Base-by-base conservation (phyloP, 1,140 invertebrate genomes). In the Drosophila paulistorum region DNA sequence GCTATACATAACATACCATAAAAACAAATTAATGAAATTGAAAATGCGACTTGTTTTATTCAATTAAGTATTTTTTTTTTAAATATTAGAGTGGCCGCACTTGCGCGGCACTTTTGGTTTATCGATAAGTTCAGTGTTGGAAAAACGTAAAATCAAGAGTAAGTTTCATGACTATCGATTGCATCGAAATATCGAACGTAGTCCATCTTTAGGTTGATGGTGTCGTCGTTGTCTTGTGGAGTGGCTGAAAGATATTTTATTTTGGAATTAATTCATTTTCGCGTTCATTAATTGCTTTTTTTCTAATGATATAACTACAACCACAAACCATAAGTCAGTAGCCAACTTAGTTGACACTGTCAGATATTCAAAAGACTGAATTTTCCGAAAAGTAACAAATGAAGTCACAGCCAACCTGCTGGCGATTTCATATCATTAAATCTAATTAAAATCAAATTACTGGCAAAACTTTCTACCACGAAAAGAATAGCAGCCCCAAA, bases 201-300 rank as follows among this genome's bases (percentile, higher is more conserved):
- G 30, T 30, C 6, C 6, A 6, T 7, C 30, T 30, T 7, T 30
- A 30, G 30, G 30, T 30, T 30, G 30, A 30, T 51, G 20, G 79
- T 83, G 67, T 84, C 77, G 77, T 86, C 83, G 83, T 87, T 87
- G 83, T 87, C 82, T 55, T 77, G 79, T 72, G 83, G 84, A 78
- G 77, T 81, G 74, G 70, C 82, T 74, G 79, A 77, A 70, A 80
- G 65, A 68, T 67, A 79, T 68, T 70, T 86, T 48, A 17, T 51
- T 51, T 89, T 73, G 59, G 77, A 82, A 73, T 86, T 77, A 82
- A 79, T 67, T 68, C 62, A 70, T 65, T 80, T 87, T 87, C 68
- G 84, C 77, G 77, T 69, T 83, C 60, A 77, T 77, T 64, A 77
- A 87, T 70, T 89, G 80, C 73, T 87, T 68, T 55, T 55, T 65